Evolutionary conservation across 2,888 invertebrate genomes (phyloP), one percentile per base, ranked within the genome.

Genomic region (Drosophila algonquin): DNA sequence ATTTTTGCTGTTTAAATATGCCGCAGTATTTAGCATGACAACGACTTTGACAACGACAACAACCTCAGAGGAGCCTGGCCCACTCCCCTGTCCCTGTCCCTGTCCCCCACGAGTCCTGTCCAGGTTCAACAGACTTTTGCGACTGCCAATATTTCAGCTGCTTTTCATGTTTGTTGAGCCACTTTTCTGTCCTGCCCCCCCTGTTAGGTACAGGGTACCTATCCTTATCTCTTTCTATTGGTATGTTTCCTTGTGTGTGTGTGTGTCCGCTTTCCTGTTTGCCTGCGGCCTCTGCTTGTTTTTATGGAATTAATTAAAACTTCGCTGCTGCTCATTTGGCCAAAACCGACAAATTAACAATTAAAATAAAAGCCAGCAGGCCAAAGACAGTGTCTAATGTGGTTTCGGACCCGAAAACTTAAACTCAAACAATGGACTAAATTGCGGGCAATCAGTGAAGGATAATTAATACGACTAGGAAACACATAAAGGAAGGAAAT

Each of bases 221-320:
- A 48, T 27, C 27, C 32, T 56, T 51, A 48, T 65, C 68, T 63
- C 72, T 65, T 69, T 71, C 65, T 73, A 64, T 71, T 74, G 69
- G 48, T 46, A 48, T 63, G 50, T 46, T 53, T 56, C 47, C 40
- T 51, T 60, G 54, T 52, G 55, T 60, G 54, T 79, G 67, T 62
- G 63, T 77, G 67, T 61, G 68, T 50, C 45, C 46, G 65, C 61
- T 55, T 50, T 24, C 52, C 59, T 81, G 73, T 80, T 80, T 73
- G 79, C 80, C 68, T 81, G 81, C 68, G 82, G 82, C 79, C 74
- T 86, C 70, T 67, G 58, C 81, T 79, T 82, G 81, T 77, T 85
- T 81, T 84, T 81, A 79, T 75, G 77, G 85, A 79, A 85, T 87
- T 85, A 85, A 85, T 87, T 85, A 85, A 85, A 85, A 85, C 82